Base-by-base conservation (phyloP, 35 echinoderm and acorn worm species). In the Heliocidaris tuberculata region DNA sequence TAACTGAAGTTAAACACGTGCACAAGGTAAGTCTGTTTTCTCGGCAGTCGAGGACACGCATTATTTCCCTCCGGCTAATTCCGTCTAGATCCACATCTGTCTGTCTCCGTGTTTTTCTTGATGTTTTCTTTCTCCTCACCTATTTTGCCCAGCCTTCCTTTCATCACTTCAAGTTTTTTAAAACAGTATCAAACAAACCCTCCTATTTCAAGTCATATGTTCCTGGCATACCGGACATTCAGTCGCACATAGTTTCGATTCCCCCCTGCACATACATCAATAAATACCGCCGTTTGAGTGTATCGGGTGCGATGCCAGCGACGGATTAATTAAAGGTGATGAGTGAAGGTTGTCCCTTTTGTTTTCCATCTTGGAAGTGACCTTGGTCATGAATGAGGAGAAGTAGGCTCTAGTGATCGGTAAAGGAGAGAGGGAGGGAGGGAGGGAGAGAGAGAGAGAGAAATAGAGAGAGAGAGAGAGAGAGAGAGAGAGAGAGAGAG, bases 391-490 rank as follows among this genome's bases (percentile, higher is more conserved):
- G 65, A 42, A 42, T 0, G 65, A 19, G 65, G 65, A 27, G 2
- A 78, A n/a, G 65, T 8, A 78, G 65, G 65, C 27, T 78, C 65
- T 78, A n/a, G 27, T 19, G 65, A 24, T 27, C 27, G 5, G 65
- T 78, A n/a, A n/a, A 78, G 17, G 65, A 78, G 65, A 78, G n/a
- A n/a, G n/a, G n/a, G n/a, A n/a, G n/a, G n/a, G n/a, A n/a, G n/a
- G n/a, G n/a, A n/a, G n/a, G n/a, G n/a, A n/a, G n/a, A n/a, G n/a
- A n/a, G n/a, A n/a, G n/a, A n/a, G n/a, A n/a, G n/a, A n/a, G n/a
- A n/a, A n/a, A n/a, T n/a, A n/a, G n/a, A n/a, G 65, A 78, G 65
- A 78, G 65, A 78, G 65, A 78, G 65, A 78, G 65, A 78, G 65
- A 78, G 65, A 78, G 65, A 78, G 65, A 78, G 65, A 78, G 65